Conservation (phyloP, 1,140 invertebrate species). For the Conus ventricosus region DNA sequence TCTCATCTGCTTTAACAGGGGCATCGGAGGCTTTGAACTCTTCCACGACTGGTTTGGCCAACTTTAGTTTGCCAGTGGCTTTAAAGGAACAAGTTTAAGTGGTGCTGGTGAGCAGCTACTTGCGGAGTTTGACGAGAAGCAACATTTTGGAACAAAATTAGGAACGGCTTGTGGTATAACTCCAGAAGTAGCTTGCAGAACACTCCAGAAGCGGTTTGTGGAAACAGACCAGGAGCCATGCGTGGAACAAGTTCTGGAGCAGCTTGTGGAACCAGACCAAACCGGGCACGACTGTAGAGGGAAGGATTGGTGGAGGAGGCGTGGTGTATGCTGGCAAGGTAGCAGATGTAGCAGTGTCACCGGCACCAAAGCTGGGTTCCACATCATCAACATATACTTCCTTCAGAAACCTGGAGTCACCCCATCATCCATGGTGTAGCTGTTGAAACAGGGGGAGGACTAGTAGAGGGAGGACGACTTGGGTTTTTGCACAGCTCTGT, state of each 20-base stretch:
- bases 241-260: no score
- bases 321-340: no score
- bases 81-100: not conserved
- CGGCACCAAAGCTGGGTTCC: not conserved
- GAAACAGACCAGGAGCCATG: no score
- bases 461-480: not conserved
- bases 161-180: no score
- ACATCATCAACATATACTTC: not conserved
- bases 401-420: not conserved
- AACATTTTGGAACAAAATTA: no score
- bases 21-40: not conserved
- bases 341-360: not conserved
- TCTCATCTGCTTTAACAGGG: constrained; percentile 42
- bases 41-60: not conserved
- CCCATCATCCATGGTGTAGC: not conserved
- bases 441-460: not conserved
- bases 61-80: constrained; percentile 6
- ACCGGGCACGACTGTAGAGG: no score
- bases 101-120: not conserved
- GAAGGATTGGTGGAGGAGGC: no score
- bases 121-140: no score
- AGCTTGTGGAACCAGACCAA: no score
- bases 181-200: no score
- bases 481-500: not conserved
- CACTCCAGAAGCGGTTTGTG: no score